Evolutionary conservation across 2,888 invertebrate species (phyloP).

Genomic region (Phaonia tiefii): DNA sequence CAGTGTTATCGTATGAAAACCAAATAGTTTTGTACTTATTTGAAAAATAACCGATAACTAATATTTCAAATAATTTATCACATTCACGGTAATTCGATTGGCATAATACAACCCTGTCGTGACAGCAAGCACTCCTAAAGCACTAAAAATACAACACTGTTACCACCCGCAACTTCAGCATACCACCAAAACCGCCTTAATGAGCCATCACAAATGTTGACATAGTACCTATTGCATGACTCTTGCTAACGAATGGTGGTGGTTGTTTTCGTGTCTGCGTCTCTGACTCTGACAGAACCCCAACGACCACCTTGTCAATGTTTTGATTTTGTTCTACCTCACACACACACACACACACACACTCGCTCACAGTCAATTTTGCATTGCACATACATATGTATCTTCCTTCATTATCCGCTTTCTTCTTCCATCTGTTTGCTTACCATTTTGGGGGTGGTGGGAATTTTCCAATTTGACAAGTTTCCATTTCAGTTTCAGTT

Average conservation of each 20-base stretch:
- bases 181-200: not conserved
- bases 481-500: slow-evolving; percentile 1
- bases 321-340: slow-evolving; percentile 8
- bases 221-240: not conserved
- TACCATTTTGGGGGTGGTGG: slow-evolving; percentile 8
- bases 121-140: not conserved
- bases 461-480: slow-evolving; percentile 27
- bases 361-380: not conserved
- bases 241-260: slow-evolving; percentile 17
- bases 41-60: slow-evolving; percentile 12
- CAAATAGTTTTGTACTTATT: too few relatives aligned
- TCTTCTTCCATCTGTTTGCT: too few relatives aligned
- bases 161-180: not conserved
- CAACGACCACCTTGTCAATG: slow-evolving; percentile 13
- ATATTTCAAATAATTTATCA: slow-evolving; percentile 12
- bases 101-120: slow-evolving; percentile 47
- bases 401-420: not conserved
- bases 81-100: not conserved
- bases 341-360: too few relatives aligned
- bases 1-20: too few relatives aligned
- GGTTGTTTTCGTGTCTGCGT: slow-evolving; percentile 9
- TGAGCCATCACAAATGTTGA: slow-evolving; percentile 13
- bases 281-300: not conserved
- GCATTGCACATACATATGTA: slow-evolving; percentile 35
- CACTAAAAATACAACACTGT: not conserved